phyloP scores from a whole-genome alignment of 2,888 invertebrate genomes.

The Tricholauxania praeusta region DNA sequence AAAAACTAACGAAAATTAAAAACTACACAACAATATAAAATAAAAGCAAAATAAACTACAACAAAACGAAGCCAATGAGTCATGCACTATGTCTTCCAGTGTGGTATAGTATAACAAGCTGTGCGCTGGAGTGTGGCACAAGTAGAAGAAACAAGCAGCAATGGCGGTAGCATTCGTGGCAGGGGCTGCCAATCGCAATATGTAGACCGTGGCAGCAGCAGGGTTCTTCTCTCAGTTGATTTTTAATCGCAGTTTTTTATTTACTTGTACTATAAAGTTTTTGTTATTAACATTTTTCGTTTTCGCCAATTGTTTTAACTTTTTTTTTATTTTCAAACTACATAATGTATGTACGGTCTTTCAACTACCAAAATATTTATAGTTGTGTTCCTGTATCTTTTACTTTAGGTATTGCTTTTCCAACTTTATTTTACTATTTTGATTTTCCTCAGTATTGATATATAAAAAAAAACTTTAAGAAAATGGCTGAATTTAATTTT shows the following conservation, averaged over 20 bases:
- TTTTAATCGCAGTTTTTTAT: too few species aligned
- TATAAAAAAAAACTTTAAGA: not conserved
- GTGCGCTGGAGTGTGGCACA: constrained; percentile 27
- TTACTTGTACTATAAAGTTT: too few species aligned
- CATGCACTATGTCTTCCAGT: constrained; percentile 18
- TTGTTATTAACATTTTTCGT: not conserved
- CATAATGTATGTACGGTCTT: not conserved
- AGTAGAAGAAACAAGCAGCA: not conserved
- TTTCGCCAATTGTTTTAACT: not conserved
- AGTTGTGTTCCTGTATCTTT: too few species aligned
- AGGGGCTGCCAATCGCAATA: not conserved
- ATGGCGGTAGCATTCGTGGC: not conserved
- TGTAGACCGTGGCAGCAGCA: constrained; percentile 18
- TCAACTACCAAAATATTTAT: too few species aligned
- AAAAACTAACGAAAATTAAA: constrained; percentile 13
- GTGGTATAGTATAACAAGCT: constrained; percentile 24
- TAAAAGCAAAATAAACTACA: not conserved
- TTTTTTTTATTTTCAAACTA: not conserved
- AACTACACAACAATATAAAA: constrained; percentile 3
- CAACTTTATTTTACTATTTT: too few species aligned
- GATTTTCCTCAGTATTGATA: too few species aligned
- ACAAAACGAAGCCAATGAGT: constrained; percentile 14
- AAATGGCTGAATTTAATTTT: not conserved
- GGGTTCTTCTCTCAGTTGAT: not conserved
- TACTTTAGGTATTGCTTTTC: too few species aligned